phyloP scores from a whole-genome alignment of 2,113 vertebrate species.

The Ammospiza nelsoni region DNA sequence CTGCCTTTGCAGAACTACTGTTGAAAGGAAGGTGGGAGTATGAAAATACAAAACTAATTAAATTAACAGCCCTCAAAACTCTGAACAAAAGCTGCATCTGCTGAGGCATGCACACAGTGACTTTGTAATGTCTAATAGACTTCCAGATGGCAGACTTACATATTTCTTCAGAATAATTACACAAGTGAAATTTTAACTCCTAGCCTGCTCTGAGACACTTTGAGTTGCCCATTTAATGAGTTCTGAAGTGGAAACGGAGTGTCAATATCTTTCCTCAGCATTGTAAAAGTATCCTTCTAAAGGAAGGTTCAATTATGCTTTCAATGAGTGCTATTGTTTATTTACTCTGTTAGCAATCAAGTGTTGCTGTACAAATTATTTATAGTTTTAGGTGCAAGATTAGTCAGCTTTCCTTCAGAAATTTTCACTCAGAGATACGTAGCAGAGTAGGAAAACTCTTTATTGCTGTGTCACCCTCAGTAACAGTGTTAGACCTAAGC shows the following conservation, averaged over 20 bases:
- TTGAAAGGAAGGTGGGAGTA: conserved; percentile 57
- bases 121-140: conserved; percentile 53
- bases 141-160: conserved; percentile 68
- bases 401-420: neutral
- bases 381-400: neutral
- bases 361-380: neutral
- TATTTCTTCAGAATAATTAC: conserved; percentile 55
- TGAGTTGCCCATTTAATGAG: neutral
- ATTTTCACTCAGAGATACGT: neutral
- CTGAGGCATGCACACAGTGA: conserved; percentile 51
- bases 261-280: neutral
- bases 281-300: neutral
- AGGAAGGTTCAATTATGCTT: neutral
- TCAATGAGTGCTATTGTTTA: neutral
- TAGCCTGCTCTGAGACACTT: conserved; percentile 1
- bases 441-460: neutral
- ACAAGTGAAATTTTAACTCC: conserved; percentile 57
- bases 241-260: neutral
- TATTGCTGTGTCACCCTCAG: neutral
- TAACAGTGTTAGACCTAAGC: neutral
- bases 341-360: neutral
- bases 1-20: conserved; percentile 29
- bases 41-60: conserved; percentile 67
- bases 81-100: conserved; percentile 68
- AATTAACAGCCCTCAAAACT: conserved; percentile 68